Conservation (phyloP, 2,888 invertebrate species). For the Dinocampus coccinellae region DNA sequence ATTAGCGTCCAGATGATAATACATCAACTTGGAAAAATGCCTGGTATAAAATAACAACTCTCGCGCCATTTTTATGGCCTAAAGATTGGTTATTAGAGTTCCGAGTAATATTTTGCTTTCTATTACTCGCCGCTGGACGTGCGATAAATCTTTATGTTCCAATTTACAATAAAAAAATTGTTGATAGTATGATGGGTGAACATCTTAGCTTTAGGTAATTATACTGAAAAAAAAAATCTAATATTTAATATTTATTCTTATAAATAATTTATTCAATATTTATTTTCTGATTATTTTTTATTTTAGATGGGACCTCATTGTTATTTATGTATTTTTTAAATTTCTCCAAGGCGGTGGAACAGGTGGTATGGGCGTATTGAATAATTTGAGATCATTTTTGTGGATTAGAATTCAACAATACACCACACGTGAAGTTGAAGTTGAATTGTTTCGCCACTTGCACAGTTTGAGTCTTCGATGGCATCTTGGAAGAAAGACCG, state of each 20-base stretch:
- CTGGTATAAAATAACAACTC: slow-evolving; percentile 81
- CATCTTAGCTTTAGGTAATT: slow-evolving; percentile 58
- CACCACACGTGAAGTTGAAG: slow-evolving; percentile 92
- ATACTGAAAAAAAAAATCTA: slow-evolving; percentile 4
- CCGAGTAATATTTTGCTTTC: slow-evolving; percentile 85
- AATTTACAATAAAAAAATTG: slow-evolving; percentile 92
- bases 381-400: slow-evolving; percentile 89
- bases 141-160: slow-evolving; percentile 93
- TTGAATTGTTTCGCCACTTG: slow-evolving; percentile 76
- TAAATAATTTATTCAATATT: too few species aligned
- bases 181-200: slow-evolving; percentile 58
- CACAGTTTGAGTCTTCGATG: slow-evolving; percentile 93
- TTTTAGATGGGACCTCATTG: slow-evolving; percentile 88
- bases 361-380: slow-evolving; percentile 92
- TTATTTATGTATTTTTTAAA: slow-evolving; percentile 88
- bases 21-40: slow-evolving; percentile 85
- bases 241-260: too few species aligned
- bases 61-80: slow-evolving; percentile 96
- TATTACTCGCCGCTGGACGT: slow-evolving; percentile 83
- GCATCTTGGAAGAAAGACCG: slow-evolving; percentile 96
- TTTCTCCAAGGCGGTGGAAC: slow-evolving; percentile 96
- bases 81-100: slow-evolving; percentile 82
- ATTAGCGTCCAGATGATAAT: slow-evolving; percentile 71
- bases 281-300: slow-evolving; percentile 27
- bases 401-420: slow-evolving; percentile 98